Evolutionary conservation across 1,140 invertebrate species (phyloP), one percentile per base, ranked within the genome.

Genomic region (Drosophila gunungcola): DNA sequence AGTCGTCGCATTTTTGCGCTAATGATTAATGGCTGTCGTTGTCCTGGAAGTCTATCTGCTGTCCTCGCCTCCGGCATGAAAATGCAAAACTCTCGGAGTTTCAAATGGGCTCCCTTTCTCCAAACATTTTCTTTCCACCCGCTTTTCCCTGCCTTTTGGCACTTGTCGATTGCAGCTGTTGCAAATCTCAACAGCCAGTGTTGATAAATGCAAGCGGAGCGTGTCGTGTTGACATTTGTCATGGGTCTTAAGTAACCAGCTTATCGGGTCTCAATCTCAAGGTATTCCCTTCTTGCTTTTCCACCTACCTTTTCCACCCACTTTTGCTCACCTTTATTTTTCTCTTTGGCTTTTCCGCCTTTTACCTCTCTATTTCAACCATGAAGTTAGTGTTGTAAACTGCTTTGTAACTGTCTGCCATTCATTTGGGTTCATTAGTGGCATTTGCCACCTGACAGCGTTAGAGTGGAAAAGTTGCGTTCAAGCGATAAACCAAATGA

Each of bases 11-110:
- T 79, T 88, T 88, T 73, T 61, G 65, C 79, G 75, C 83, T 88
- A 88, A 88, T 89, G 83, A 88, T 88, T 88, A 88, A 88, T 88
- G 83, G 84, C 58, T 78, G 65, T 79, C 83, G 43, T 79, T 69
- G 46, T 64, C 63, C 63, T 70, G 65, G 27, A 34, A 74, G 72
- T 56, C 42, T 38, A 61, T 45, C 43, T 46, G 48, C 43, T 55
- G 72, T 74, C 72, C 72, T 76, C 36, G 62, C 73, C 62, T 51
- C 42, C 27, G 78, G 83, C 74, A 62, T 53, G 29, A 32, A 79
- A 89, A 83, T 78, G 74, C 72, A 83, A 74, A 89, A 83, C 80
- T 79, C 86, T 79, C 52, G 9, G 38, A 51, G 27, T 58, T 58
- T 49, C 39, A 21, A 43, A 54, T 25, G 38, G 7, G 0, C 32